A percentile compares a stretch with the other conserved stretches of the same genome.
Evolutionary conservation across 23 tunicate species (phyloP).

Genomic region (Trididemnum clinides): DNA sequence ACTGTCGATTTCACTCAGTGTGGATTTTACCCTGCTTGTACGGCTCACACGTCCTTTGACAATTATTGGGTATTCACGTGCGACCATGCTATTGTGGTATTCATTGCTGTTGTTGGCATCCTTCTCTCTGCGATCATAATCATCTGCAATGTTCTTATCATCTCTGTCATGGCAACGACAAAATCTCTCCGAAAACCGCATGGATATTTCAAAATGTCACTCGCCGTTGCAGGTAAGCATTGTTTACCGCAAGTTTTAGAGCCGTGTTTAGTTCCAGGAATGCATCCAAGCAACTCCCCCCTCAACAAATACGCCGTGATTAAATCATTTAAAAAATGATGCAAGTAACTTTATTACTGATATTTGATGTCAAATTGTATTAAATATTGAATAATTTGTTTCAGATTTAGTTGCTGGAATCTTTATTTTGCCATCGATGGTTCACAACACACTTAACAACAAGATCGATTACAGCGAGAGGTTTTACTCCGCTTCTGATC

Average conservation of each 20-base stretch:
- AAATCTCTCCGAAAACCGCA: constrained; percentile 73
- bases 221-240: constrained; percentile 89
- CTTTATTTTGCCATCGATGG: constrained; percentile 25
- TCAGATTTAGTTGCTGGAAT: constrained; percentile 43
- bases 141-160: constrained; percentile 60
- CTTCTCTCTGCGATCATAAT: constrained; percentile 45
- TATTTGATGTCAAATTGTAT: too few species aligned
- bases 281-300: too few species aligned
- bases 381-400: too few species aligned
- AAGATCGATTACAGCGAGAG: constrained; percentile 14
- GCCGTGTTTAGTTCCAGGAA: too few species aligned
- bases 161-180: constrained; percentile 46
- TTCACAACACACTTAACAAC: constrained; percentile 33
- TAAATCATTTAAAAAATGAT: too few species aligned
- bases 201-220: constrained; percentile 82
- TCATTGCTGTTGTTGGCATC: constrained; percentile 36
- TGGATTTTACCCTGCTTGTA: constrained; percentile 53
- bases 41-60: background rate
- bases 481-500: background rate
- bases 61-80: constrained; percentile 37
- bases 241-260: too few species aligned
- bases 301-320: too few species aligned
- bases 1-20: constrained; percentile 28
- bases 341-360: too few species aligned
- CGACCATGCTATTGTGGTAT: constrained; percentile 37